Conservation (phyloP, 2,113 vertebrate species). For the Crotalus tigris region DNA sequence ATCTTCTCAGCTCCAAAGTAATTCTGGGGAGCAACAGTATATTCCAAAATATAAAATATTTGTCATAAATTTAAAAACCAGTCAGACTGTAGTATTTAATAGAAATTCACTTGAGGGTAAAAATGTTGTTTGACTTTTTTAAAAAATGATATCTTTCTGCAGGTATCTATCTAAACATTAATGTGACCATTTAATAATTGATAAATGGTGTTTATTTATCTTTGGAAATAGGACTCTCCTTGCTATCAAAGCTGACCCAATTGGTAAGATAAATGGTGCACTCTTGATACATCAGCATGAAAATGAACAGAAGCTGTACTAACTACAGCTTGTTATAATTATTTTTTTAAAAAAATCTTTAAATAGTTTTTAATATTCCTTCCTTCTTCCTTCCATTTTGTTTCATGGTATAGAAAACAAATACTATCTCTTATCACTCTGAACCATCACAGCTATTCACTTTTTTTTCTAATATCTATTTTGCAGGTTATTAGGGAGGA, state of each 20-base stretch:
- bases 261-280: constrained; percentile 14
- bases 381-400: neutral
- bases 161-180: constrained; percentile 9
- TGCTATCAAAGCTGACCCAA: constrained; percentile 7
- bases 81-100: neutral
- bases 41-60: neutral
- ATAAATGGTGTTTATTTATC: constrained; percentile 29
- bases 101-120: neutral
- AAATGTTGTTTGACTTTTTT: neutral
- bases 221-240: constrained; percentile 11
- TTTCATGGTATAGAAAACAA: neutral
- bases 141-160: neutral
- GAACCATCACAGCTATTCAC: neutral
- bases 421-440: neutral
- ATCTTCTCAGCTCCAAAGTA: neutral
- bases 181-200: constrained; percentile 23
- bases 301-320: neutral
- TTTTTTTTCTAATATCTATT: neutral
- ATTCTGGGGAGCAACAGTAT: neutral
- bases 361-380: neutral
- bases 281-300: neutral
- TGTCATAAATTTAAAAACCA: neutral
- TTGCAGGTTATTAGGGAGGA: neutral
- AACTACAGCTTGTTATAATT: neutral
- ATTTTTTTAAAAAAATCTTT: neutral